Evolutionary conservation across 2,888 invertebrate genomes (phyloP).

Genomic region (Cephalotes varians): DNA sequence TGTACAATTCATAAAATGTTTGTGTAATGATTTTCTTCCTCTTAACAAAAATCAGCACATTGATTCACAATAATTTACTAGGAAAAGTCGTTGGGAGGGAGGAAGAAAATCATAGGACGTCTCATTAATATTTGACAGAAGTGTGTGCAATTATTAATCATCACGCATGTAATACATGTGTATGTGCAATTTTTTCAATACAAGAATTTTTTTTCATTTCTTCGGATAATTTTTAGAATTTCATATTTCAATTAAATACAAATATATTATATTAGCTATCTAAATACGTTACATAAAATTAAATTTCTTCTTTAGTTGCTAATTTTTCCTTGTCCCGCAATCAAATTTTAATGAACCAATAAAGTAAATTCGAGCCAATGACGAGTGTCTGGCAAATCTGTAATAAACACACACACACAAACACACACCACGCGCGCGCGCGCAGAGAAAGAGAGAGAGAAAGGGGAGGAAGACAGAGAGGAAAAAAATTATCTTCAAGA

Average conservation of each 20-base stretch:
- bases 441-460: background rate
- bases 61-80: conserved; percentile 15
- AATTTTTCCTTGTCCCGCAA: background rate
- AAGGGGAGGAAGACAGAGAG: background rate
- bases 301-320: background rate
- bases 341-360: background rate
- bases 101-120: conserved; percentile 4
- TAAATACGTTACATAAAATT: background rate
- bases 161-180: background rate
- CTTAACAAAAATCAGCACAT: conserved; percentile 19
- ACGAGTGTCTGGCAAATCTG: conserved; percentile 11
- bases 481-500: background rate
- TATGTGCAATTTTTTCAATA: background rate
- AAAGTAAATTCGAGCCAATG: background rate
- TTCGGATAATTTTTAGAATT: background rate
- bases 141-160: background rate
- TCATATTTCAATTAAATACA: background rate
- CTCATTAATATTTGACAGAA: conserved; percentile 14
- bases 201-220: background rate
- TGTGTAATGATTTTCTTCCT: conserved; percentile 52
- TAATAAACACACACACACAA: conserved; percentile 13
- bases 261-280: background rate
- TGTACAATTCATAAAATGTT: conserved; percentile 58
- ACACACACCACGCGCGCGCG: too few relatives aligned
- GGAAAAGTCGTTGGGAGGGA: too few relatives aligned